Base-by-base conservation (phyloP, 2,797 vertebrate species). In the Acrossocheilus fasciatus region DNA sequence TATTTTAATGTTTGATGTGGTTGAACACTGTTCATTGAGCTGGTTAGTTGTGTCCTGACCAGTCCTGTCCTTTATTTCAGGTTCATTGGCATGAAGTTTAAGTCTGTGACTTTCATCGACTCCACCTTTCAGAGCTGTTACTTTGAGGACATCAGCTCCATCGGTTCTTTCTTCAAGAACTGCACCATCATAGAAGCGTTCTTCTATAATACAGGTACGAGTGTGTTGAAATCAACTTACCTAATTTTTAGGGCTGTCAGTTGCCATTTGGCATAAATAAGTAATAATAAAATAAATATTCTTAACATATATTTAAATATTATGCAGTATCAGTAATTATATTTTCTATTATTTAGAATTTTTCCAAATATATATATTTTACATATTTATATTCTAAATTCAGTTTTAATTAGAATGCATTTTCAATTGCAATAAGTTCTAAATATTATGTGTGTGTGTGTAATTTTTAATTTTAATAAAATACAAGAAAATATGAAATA, bases 61-160 rank as follows among this genome's bases (percentile, higher is more conserved):
- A 9, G 26, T 54, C 45, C 11, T 54, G 81, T 66, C 2, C 11
- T 81, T 52, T 59, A 77, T 92, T 34, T 89, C 95, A 99, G 98
- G 91, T 99, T 99, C 89, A 89, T 96, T 86, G 95, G 92, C 77
- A 98, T 99, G 97, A 99, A 98, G 93, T 96, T 99, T 90, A 98
- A 96, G 91, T 96, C 97, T 0, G 97, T 99, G 90, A 98, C 95
- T 36, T 99, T 99, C 90, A 95, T 98, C 89, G 96, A 99, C 92
- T 97, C 97, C 0, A 94, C 97, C 72, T 99, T 99, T 94, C 97
- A 96, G 87, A 96, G 96, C 90, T 99, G 98, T 91, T 92, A 94
- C 90, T 99, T 99, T 92, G 97, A 99, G 43, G 97, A 98, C 18
- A 96, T 99, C 77, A 97, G 97, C 26, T 98, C 98, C 0, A 90